These are phyloP conservation scores for Brevimyrus niger DNA, from an alignment of 2,113 vertebrate species.

Conservation along the genomic window DNA sequence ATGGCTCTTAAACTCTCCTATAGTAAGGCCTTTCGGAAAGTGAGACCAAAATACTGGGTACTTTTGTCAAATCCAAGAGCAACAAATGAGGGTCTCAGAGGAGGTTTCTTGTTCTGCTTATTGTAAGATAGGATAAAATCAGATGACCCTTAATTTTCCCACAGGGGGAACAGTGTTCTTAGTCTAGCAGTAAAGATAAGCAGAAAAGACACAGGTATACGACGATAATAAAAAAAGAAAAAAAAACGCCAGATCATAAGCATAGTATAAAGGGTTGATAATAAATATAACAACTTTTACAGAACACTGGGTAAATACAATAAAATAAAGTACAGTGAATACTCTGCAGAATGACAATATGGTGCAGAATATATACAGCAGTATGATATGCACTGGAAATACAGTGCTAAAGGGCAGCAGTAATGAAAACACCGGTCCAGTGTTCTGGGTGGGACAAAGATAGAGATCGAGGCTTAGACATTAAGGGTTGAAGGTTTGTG, in stretches of 20 bases:
- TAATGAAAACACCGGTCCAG: neutral
- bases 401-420: neutral
- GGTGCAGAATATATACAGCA: neutral
- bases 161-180: neutral
- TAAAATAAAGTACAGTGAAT: neutral
- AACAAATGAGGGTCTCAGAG: neutral
- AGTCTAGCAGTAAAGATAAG: neutral
- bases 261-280: neutral
- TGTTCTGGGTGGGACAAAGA: neutral
- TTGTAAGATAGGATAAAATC: neutral
- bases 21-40: neutral
- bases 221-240: neutral
- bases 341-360: neutral
- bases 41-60: neutral
- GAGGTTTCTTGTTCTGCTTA: neutral
- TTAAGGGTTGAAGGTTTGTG: neutral
- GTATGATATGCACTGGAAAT: neutral
- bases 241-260: neutral
- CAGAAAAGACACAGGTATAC: neutral
- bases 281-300: neutral
- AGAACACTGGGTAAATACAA: neutral
- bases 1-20: neutral
- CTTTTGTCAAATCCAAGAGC: neutral
- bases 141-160: neutral
- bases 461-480: neutral